Percentiles rank a stretch among this genome's conserved stretches.
phyloP scores from a whole-genome alignment of 2,888 invertebrate genomes.

The Agonum fuliginosum region DNA sequence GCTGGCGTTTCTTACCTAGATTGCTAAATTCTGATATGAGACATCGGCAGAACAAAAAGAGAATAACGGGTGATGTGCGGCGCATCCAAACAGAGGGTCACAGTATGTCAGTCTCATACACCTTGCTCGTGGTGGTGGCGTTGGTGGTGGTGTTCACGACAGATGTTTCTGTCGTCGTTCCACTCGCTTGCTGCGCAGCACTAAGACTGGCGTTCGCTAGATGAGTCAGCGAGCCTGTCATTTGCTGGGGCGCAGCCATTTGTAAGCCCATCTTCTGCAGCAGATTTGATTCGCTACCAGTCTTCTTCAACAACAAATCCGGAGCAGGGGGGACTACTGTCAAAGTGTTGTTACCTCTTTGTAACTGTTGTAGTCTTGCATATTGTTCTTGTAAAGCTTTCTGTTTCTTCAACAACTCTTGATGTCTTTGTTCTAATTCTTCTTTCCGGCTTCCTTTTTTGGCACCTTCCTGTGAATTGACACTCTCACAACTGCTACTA shows the following conservation, averaged over 20 bases:
- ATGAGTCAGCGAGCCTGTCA: slow-evolving; percentile 79
- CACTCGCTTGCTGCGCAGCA: slow-evolving; percentile 54
- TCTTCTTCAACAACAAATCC: slow-evolving; percentile 83
- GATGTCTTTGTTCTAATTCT: slow-evolving; percentile 89
- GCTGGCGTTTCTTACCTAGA: slow-evolving; percentile 42
- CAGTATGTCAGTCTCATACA: slow-evolving; percentile 96
- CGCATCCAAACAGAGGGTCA: slow-evolving; percentile 76
- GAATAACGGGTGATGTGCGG: background rate
- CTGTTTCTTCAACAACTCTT: slow-evolving; percentile 91
- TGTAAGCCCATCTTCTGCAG: slow-evolving; percentile 88
- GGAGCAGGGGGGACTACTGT: slow-evolving; percentile 79
- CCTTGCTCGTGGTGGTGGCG: slow-evolving; percentile 82
- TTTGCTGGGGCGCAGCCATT: slow-evolving; percentile 73
- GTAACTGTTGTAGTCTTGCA: slow-evolving; percentile 90
- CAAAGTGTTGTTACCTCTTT: slow-evolving; percentile 82
- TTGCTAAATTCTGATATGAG: slow-evolving; percentile 58
- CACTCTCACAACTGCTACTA: slow-evolving; percentile 85
- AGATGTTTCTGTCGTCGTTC: slow-evolving; percentile 64
- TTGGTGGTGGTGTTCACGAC: slow-evolving; percentile 60
- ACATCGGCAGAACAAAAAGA: slow-evolving; percentile 32
- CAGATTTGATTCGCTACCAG: slow-evolving; percentile 91
- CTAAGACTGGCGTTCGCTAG: slow-evolving; percentile 73
- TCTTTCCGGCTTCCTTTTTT: slow-evolving; percentile 79
- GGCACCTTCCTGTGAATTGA: slow-evolving; percentile 83
- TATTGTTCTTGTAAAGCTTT: slow-evolving; percentile 93